Evolutionary conservation across 2,888 invertebrate genomes (phyloP).

Genomic region (Megamerina dolium): DNA sequence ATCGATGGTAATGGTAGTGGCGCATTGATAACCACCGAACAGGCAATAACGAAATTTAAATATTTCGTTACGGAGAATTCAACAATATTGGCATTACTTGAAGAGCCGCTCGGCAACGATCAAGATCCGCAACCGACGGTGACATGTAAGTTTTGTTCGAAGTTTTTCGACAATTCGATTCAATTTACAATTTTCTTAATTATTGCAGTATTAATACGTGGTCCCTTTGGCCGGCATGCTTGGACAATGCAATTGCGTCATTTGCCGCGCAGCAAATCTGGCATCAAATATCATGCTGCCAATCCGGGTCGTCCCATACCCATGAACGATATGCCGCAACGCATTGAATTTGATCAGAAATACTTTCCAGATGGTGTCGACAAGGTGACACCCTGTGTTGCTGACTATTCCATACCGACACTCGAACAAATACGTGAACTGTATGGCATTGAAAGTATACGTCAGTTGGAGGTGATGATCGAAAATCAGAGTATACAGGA

Average conservation of each 20-base stretch:
- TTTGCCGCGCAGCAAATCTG: constrained; percentile 74
- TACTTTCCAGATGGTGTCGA: constrained; percentile 78
- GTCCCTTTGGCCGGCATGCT: constrained; percentile 90
- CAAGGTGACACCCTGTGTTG: constrained; percentile 71
- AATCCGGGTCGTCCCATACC: constrained; percentile 69
- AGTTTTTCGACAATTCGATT: too few relatives aligned
- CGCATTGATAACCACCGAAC: constrained; percentile 44
- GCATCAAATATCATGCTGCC: constrained; percentile 55
- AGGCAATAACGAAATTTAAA: constrained; percentile 65
- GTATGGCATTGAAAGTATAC: constrained; percentile 51
- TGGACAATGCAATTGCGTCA: constrained; percentile 90
- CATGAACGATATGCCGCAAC: constrained; percentile 60
- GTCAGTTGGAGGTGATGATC: constrained; percentile 65
- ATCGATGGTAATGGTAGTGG: constrained; percentile 21
- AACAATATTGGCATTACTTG: constrained; percentile 80
- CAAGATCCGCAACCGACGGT: constrained; percentile 92
- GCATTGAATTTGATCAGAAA: constrained; percentile 64
- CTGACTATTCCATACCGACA: constrained; percentile 86
- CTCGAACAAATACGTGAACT: constrained; percentile 67
- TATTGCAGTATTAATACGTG: constrained; percentile 71
- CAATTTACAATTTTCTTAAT: not conserved
- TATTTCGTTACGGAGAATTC: constrained; percentile 91
- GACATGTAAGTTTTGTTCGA: constrained; percentile 48
- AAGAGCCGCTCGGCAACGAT: constrained; percentile 88
- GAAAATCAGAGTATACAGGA: constrained; percentile 63